Percentiles rank a stretch among this genome's conserved stretches.
phyloP scores from a whole-genome alignment of 1,140 invertebrate genomes.

The Neodiprion pinetum region DNA sequence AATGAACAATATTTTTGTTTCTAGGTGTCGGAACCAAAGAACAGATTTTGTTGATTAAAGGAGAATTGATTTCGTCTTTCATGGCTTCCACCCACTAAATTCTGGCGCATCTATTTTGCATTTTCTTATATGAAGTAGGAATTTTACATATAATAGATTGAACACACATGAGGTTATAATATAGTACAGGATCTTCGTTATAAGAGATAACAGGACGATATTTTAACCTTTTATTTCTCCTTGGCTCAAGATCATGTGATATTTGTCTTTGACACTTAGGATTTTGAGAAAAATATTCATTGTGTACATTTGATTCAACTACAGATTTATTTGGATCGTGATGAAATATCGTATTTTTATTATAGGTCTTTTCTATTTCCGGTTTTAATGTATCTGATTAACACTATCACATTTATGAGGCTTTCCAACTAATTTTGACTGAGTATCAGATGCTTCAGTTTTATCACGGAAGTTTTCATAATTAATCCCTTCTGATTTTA shows the following conservation, averaged over 20 bases:
- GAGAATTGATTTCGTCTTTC: slow-evolving; percentile 48
- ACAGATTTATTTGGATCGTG: too few relatives aligned
- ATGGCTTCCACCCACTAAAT: slow-evolving; percentile 48
- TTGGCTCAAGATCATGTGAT: too few relatives aligned
- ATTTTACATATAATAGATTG: too few relatives aligned
- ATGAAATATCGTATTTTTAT: too few relatives aligned
- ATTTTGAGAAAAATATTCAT: too few relatives aligned
- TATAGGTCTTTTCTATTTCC: too few relatives aligned
- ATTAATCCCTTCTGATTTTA: slow-evolving; percentile 2
- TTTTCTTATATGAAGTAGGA: slow-evolving; percentile 37
- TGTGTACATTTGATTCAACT: too few relatives aligned
- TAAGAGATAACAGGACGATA: too few relatives aligned
- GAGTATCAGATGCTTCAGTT: slow-evolving; percentile 25
- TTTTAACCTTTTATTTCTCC: too few relatives aligned
- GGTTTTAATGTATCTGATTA: slow-evolving; percentile 26
- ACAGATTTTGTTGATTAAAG: slow-evolving; percentile 51
- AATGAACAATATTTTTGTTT: slow-evolving; percentile 52
- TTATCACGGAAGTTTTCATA: slow-evolving; percentile 4
- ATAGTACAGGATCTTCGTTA: too few relatives aligned
- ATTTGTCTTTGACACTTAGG: too few relatives aligned
- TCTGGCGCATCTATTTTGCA: slow-evolving; percentile 40
- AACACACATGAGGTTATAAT: too few relatives aligned
- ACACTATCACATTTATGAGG: slow-evolving; percentile 31
- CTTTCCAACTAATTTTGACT: slow-evolving; percentile 28
- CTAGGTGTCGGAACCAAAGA: slow-evolving; percentile 47